A percentile compares a stretch with the other conserved stretches of the same genome.
Conservation (phyloP, 2,797 vertebrate genomes). For the Sebastolobus altivelis region DNA sequence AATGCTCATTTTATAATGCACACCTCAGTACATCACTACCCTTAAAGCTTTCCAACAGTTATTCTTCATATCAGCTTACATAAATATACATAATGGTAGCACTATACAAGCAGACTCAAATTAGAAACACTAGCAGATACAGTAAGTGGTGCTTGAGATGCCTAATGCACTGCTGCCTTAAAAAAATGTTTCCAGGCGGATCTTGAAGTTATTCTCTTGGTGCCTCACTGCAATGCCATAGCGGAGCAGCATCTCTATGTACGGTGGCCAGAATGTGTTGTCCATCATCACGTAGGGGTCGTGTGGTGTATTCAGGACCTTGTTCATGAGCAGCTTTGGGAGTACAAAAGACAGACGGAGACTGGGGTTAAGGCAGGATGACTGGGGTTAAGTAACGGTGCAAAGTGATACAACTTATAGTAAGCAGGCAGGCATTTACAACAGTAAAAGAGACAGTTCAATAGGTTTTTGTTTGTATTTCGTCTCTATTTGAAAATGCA, state of each 20-base stretch:
- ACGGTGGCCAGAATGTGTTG: constrained; percentile 92
- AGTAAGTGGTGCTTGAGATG: constrained; percentile 9
- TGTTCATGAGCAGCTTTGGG: constrained; percentile 89
- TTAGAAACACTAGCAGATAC: constrained; percentile 1
- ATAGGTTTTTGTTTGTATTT: neutral
- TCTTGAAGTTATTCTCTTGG: constrained; percentile 89
- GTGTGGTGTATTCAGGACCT: constrained; percentile 86
- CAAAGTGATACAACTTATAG: neutral
- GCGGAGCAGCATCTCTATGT: constrained; percentile 93
- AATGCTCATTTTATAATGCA: neutral
- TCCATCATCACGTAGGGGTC: constrained; percentile 89
- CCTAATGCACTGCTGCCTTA: constrained; percentile 28
- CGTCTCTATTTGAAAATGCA: neutral
- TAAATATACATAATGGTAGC: constrained; percentile 13
- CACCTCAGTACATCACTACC: neutral
- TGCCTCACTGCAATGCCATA: constrained; percentile 90
- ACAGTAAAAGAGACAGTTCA: neutral
- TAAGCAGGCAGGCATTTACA: neutral
- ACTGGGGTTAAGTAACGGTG: neutral
- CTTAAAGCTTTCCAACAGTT: neutral
- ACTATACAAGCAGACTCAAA: constrained; percentile 13
- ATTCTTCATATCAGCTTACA: constrained; percentile 14
- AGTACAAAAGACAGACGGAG: neutral
- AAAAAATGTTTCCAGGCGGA: constrained; percentile 91
- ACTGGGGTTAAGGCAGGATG: neutral